Evolutionary conservation across 2,888 invertebrate species (phyloP), one percentile per base, ranked within the genome.

Genomic region (Shargacucullia verbasci): DNA sequence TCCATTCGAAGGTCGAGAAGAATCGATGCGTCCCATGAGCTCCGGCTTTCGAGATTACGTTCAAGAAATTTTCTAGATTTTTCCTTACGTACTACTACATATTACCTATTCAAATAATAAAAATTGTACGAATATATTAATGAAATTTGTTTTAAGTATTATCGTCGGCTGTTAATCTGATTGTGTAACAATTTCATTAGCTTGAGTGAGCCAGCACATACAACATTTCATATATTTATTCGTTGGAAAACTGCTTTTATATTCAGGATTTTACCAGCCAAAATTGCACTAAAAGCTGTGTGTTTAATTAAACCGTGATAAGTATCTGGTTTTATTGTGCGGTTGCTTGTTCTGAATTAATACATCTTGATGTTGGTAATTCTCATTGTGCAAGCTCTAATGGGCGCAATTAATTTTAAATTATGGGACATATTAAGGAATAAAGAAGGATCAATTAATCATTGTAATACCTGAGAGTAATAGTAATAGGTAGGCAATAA

Each of bases 1-100:
- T 73, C 63, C 53, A 71, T 72, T 60, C 54, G 73, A 75, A 76
- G 67, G 71, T 71, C 58, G 73, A 59, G 58, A 67, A 70, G 70
- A 80, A 83, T 80, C 71, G 75, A 85, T 83, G 79, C 65, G 73
- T 82, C 81, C 82, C 84, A 55, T 40, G 79, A 79, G 80, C 59
- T 65, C 53, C 27, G 76, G 78, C 66, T 77, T 56, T 53, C 43
- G 59, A 67, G 62, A 76, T 80, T 72, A 65, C 64, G 65, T 77
- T 75, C 74, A 59, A 69, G 46, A 72, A 70, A 73, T 65, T 53
- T 63, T 50, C 25, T 50, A 8, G 33, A 37, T 54, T 53, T 49
- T 58, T 43, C 49, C 4, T 31, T 47, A 61, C 48, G 31, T 35
- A n/a, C n/a, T n/a, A n/a, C n/a, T n/a, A n/a, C n/a, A n/a, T n/a